These are phyloP conservation scores for Sapayoa aenigma DNA, from an alignment of 2,113 vertebrate species.

Conservation along the genomic window DNA sequence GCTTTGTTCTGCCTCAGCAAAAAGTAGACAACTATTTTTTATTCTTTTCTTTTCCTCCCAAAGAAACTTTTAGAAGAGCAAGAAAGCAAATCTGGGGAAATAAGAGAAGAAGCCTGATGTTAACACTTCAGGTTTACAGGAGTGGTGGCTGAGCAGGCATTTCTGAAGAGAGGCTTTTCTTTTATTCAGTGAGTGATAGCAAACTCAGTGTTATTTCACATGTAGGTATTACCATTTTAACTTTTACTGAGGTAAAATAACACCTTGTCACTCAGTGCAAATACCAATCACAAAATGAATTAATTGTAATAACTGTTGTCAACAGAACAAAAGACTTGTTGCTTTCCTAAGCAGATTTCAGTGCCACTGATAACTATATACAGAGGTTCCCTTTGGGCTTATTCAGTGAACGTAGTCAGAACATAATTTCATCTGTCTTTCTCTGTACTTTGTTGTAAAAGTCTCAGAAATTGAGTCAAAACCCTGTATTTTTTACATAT, in stretches of 20 bases:
- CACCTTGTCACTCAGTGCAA: conserved; percentile 90
- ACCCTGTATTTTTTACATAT: conserved; percentile 65
- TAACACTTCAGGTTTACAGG: not conserved
- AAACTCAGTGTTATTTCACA: conserved; percentile 77
- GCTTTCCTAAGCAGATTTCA: conserved; percentile 83
- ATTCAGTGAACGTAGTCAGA: conserved; percentile 64
- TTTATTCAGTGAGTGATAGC: conserved; percentile 73
- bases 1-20: not conserved
- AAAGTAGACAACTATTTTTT: not conserved
- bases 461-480: conserved; percentile 65
- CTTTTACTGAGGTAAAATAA: conserved; percentile 90
- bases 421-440: conserved; percentile 72
- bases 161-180: conserved; percentile 65
- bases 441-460: conserved; percentile 64
- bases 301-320: conserved; percentile 94
- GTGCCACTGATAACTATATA: conserved; percentile 73
- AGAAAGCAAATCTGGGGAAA: not conserved
- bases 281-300: conserved; percentile 90
- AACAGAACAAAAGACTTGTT: conserved; percentile 88
- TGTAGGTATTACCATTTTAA: conserved; percentile 86
- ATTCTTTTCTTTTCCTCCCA: not conserved
- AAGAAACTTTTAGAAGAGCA: not conserved
- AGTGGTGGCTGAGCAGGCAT: conserved; percentile 35
- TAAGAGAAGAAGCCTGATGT: not conserved
- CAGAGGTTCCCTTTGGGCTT: conserved; percentile 72